Conservation (phyloP, 2,797 vertebrate species). For the Pygocentrus nattereri region DNA sequence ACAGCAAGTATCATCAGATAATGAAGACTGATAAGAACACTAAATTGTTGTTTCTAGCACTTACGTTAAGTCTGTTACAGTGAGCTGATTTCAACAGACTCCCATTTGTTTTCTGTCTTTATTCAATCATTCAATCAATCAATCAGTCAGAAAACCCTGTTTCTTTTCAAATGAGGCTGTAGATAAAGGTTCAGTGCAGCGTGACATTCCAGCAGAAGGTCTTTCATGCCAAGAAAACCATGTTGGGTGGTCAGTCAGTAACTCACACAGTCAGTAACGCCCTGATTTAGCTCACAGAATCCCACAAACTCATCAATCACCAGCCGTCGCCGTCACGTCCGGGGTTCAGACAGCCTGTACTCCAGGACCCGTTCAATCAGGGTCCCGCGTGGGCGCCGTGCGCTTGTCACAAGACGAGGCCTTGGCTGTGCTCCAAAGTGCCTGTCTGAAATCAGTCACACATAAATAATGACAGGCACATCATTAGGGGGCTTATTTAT, state of each 20-base stretch:
- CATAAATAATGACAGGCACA: constrained; percentile 61
- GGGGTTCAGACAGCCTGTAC: constrained; percentile 49
- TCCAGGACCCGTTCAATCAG: constrained; percentile 57
- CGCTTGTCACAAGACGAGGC: constrained; percentile 56
- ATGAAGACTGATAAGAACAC: no score
- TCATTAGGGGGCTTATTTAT: constrained; percentile 63
- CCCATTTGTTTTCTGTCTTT: no score
- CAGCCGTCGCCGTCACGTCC: constrained; percentile 45
- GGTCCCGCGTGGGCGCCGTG: constrained; percentile 22
- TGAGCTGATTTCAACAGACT: no score
- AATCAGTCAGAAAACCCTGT: not conserved
- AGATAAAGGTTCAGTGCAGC: not conserved
- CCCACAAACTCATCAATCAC: constrained; percentile 44
- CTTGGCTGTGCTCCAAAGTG: constrained; percentile 45
- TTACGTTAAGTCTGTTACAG: no score
- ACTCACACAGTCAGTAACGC: not conserved
- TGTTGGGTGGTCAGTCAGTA: constrained; percentile 6
- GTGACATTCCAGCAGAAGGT: not conserved
- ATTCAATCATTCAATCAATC: not conserved
- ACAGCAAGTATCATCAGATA: no score
- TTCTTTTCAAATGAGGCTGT: not conserved
- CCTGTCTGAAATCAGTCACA: constrained; percentile 50
- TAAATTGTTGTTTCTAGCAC: no score
- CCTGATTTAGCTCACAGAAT: not conserved
- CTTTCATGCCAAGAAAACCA: not conserved